Evolutionary conservation across 2,888 invertebrate species (phyloP).

Genomic region (Scotopteryx bipunctaria): DNA sequence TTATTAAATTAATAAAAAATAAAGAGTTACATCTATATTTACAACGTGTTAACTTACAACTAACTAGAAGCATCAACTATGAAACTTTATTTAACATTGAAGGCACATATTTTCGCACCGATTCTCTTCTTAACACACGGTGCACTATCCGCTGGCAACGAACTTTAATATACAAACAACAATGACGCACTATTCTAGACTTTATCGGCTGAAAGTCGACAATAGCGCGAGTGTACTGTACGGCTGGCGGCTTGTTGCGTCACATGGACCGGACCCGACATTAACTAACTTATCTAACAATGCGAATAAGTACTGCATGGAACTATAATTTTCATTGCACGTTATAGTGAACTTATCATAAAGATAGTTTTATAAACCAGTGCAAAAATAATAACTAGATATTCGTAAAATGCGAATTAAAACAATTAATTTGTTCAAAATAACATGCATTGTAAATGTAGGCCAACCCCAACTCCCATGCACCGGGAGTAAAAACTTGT

Average conservation of each 20-base stretch:
- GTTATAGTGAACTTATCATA: conserved; percentile 29
- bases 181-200: conserved; percentile 44
- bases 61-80: conserved; percentile 82
- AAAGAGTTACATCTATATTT: conserved; percentile 77
- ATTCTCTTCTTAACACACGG: conserved; percentile 64
- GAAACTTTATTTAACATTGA: conserved; percentile 80
- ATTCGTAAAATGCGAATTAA: conserved; percentile 18
- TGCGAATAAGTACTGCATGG: conserved; percentile 48
- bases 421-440: conserved; percentile 27
- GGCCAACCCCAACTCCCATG: conserved; percentile 37
- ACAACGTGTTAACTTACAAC: conserved; percentile 74
- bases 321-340: conserved; percentile 41
- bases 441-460: conserved; percentile 43
- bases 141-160: conserved; percentile 64
- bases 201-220: conserved; percentile 36
- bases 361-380: conserved; percentile 22
- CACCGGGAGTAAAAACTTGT: not conserved
- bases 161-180: conserved; percentile 49
- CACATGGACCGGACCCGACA: conserved; percentile 63
- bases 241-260: conserved; percentile 20
- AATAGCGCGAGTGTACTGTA: conserved; percentile 30
- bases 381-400: conserved; percentile 6
- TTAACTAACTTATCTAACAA: conserved; percentile 17
- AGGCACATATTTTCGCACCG: conserved; percentile 83
- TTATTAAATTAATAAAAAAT: conserved; percentile 78